These are phyloP conservation scores for Acrocyrtus sp. DNA, from an alignment of 2,888 invertebrate species.

Conservation along the genomic window DNA sequence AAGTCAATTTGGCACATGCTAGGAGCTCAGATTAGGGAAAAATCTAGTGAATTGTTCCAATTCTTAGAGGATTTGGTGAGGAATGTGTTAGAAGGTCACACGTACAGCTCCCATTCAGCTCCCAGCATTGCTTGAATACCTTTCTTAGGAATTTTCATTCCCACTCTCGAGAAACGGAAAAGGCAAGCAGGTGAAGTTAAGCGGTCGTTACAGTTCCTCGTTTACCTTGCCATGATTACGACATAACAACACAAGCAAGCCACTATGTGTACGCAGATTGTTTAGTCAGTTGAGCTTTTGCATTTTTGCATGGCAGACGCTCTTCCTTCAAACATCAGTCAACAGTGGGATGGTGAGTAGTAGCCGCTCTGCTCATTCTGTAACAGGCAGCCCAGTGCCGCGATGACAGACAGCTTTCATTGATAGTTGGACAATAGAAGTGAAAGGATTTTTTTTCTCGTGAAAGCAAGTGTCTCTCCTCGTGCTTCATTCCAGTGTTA, in stretches of 20 bases:
- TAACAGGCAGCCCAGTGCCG: constrained; percentile 21
- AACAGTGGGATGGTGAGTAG: too few species aligned
- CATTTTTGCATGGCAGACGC: too few species aligned
- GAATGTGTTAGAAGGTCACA: constrained; percentile 46
- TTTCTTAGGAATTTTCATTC: too few species aligned
- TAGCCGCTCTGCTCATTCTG: too few species aligned
- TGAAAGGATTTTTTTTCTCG: constrained; percentile 10
- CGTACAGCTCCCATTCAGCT: too few species aligned
- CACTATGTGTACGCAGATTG: too few species aligned
- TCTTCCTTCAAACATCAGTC: too few species aligned
- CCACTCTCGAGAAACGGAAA: too few species aligned
- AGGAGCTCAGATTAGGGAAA: constrained; percentile 23
- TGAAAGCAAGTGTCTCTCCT: constrained; percentile 4
- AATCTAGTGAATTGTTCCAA: constrained; percentile 33
- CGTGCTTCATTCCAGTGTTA: constrained; percentile 18
- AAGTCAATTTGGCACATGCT: constrained; percentile 39
- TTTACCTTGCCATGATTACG: constrained; percentile 38
- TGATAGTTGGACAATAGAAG: constrained; percentile 18
- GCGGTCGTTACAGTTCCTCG: constrained; percentile 13
- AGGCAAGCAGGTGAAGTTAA: too few species aligned
- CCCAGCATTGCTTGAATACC: too few species aligned
- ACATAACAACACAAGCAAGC: too few species aligned
- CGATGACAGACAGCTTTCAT: constrained; percentile 27
- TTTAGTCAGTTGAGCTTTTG: too few species aligned
- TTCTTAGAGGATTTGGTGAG: constrained; percentile 16